These are phyloP conservation scores for Pantherophis vulpinus DNA, from an alignment of 2,797 vertebrate species.

Conservation along the genomic window DNA sequence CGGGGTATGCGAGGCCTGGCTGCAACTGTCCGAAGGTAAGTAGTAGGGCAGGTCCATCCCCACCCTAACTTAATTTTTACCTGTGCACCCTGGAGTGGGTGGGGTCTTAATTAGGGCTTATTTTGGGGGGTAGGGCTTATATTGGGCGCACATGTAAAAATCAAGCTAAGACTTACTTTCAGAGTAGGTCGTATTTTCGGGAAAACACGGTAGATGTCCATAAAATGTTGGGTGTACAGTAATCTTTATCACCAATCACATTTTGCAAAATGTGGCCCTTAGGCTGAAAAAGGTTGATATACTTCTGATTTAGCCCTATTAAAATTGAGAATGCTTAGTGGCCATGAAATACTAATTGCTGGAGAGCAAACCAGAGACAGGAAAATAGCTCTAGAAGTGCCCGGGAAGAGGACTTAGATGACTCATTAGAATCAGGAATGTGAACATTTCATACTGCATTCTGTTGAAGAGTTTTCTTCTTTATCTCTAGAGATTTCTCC, in stretches of 20 bases:
- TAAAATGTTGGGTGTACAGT: background rate
- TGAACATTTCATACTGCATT: background rate
- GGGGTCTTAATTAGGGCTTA: no score
- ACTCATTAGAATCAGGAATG: background rate
- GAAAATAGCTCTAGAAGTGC: background rate
- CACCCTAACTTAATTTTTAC: no score
- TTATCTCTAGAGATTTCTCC: background rate
- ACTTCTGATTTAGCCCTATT: background rate
- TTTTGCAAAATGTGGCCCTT: background rate
- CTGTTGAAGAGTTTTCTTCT: background rate
- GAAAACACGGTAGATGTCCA: background rate
- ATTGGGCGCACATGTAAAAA: no score
- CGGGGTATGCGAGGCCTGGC: no score
- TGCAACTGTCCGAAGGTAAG: no score
- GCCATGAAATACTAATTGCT: background rate
- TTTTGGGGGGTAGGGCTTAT: no score
- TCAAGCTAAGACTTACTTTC: no score
- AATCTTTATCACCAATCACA: background rate
- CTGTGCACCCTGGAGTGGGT: no score
- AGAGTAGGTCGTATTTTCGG: no score
- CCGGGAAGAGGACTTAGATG: background rate
- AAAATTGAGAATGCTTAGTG: background rate
- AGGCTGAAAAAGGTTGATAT: background rate
- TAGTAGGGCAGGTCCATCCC: no score
- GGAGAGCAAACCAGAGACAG: background rate